These are phyloP conservation scores for Aphrocallistes beatrix DNA, from an alignment of 37 sponge, comb jelly and placozoan genomes.

Conservation along the genomic window DNA sequence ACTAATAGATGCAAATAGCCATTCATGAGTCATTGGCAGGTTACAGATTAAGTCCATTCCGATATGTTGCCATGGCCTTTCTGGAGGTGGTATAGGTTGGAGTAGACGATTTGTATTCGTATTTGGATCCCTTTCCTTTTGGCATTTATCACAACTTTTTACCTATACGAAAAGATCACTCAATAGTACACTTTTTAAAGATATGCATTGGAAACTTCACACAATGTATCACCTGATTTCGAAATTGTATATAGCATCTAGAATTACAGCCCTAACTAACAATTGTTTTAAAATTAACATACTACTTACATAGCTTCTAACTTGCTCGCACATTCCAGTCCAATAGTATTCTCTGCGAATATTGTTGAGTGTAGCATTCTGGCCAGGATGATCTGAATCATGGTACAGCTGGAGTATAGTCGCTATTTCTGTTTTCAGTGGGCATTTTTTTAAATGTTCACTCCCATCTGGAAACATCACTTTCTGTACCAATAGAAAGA, in stretches of 20 bases:
- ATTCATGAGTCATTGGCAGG: neutral
- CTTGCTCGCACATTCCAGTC: neutral
- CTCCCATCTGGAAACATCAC: neutral
- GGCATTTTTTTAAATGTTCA: neutral
- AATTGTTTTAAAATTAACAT: no score
- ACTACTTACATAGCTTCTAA: neutral
- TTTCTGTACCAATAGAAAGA: neutral
- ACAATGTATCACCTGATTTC: no score
- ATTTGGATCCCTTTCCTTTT: neutral
- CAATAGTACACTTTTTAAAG: no score
- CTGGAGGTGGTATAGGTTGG: conserved; percentile 1
- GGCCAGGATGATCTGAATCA: neutral
- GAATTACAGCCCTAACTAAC: no score
- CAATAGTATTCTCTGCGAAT: conserved; percentile 9
- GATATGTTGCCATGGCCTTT: conserved; percentile 9
- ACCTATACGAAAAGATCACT: neutral
- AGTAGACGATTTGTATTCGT: conserved; percentile 5
- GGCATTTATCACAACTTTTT: neutral
- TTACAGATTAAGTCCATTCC: neutral
- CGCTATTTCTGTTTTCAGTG: neutral
- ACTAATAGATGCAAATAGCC: neutral
- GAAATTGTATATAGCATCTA: no score
- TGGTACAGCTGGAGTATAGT: neutral
- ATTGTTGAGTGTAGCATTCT: neutral
- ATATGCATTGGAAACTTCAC: no score